Conservation (phyloP, 2,113 vertebrate species). For the Gallinago paraguaiae region DNA sequence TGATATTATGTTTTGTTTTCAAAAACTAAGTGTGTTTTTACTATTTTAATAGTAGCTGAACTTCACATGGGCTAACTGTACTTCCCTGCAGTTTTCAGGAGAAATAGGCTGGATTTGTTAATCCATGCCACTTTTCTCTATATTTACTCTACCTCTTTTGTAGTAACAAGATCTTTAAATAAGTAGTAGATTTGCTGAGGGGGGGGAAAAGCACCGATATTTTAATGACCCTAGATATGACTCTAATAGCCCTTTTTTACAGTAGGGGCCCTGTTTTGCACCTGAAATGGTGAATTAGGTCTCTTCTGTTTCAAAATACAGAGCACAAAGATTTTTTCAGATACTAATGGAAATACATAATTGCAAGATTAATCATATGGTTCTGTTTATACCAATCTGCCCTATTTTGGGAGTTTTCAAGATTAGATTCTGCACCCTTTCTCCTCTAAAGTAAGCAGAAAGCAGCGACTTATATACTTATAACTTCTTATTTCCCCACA, state of each 20-base stretch:
- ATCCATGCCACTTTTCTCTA: background rate
- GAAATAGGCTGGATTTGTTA: background rate
- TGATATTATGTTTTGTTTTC: background rate
- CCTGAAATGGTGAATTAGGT: background rate
- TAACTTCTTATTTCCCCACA: background rate
- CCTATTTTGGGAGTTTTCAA: background rate
- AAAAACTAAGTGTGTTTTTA: background rate
- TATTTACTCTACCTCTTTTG: background rate
- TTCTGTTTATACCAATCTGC: background rate
- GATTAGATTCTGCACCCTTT: background rate
- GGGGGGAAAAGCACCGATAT: background rate
- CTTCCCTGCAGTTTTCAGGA: background rate
- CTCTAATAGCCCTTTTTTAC: background rate
- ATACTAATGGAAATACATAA: background rate
- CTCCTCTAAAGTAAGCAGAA: background rate
- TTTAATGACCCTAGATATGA: background rate
- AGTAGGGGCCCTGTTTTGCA: background rate
- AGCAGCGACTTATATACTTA: accelerated
- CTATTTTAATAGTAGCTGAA: background rate
- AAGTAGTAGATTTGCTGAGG: background rate
- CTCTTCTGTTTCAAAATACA: background rate
- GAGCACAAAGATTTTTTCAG: background rate
- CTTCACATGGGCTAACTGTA: background rate
- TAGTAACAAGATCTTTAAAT: background rate
- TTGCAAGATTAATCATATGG: background rate